Evolutionary conservation across 2,113 vertebrate genomes (phyloP), one percentile per base, ranked within the genome.

Genomic region (Enhydra lutris): DNA sequence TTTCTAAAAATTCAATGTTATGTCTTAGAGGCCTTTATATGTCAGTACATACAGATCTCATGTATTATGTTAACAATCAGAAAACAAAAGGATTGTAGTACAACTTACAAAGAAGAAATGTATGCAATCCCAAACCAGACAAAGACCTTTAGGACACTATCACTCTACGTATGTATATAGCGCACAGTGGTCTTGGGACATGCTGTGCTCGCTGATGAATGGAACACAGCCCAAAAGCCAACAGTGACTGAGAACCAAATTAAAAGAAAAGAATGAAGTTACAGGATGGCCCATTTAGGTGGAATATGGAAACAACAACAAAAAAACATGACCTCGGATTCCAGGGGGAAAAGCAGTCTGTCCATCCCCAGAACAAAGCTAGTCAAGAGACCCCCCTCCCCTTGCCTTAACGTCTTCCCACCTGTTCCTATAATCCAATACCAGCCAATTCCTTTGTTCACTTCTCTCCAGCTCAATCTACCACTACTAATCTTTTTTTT

Each of bases 81-180:
- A 69, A 78, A 91, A 63, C 14, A 24, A 90, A 95, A 78, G 11
- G 1, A 71, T 39, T 13, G 8, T 29, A 94, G 94, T 63, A 47
- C 93, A 90, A 87, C 18, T 36, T 74, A 98, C 34, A 97, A 97
- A 98, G 94, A 87, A 98, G 36, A 95, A 45, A 79, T 31, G 15
- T 0, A 74, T 91, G 80, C 52, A 85, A 91, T 90, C 23, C 87
- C 84, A 97, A 98, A 95, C 95, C 71, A 24, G 1, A 94, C 36
- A 94, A 76, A 92, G 61, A 55, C n/a, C 8, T 86, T 14, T 36
- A 89, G 89, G 87, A 98, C 96, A 94, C 57, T 84, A 95, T 79
- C 73, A 31, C 8, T 20, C 42, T 69, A 79, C 7, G 18, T 95
- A 83, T 29, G 17, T 31, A 85, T n/a, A 89, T 4, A 67, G 84